phyloP scores from a whole-genome alignment of 2,113 vertebrate genomes.

The Thermophis baileyi region DNA sequence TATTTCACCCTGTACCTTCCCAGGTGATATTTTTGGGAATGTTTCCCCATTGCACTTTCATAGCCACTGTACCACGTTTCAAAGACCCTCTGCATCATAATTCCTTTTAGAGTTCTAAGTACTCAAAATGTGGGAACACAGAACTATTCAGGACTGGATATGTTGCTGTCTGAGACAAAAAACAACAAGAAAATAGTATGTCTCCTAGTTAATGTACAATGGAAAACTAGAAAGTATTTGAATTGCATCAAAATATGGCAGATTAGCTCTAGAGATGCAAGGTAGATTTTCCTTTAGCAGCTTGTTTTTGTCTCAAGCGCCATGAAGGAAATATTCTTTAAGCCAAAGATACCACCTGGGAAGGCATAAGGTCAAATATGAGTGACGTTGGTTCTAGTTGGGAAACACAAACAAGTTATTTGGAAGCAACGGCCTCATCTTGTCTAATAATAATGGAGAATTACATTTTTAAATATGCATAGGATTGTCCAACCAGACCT shows the following conservation, averaged over 20 bases:
- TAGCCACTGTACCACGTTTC: not conserved
- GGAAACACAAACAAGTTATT: not conserved
- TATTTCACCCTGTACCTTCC: not conserved
- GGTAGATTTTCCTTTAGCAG: not conserved
- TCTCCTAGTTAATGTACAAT: not conserved
- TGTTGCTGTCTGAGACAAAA: not conserved
- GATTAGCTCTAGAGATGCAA: not conserved
- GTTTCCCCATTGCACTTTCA: not conserved
- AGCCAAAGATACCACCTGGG: not conserved
- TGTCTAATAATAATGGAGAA: not conserved
- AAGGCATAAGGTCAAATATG: not conserved
- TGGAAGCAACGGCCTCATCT: not conserved
- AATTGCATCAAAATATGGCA: not conserved
- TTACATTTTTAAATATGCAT: not conserved
- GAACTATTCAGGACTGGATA: not conserved
- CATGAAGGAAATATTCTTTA: not conserved
- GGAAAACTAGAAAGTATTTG: not conserved
- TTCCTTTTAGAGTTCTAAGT: not conserved
- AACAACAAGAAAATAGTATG: not conserved
- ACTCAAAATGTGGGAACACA: not conserved
- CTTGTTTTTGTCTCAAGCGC: not conserved
- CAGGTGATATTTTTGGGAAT: not conserved
- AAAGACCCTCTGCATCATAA: not conserved
- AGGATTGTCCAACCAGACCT: not conserved
- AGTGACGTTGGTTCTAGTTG: not conserved